Evolutionary conservation across 2,797 vertebrate species (phyloP), one percentile per base, ranked within the genome.

Genomic region (Siniperca undulata): DNA sequence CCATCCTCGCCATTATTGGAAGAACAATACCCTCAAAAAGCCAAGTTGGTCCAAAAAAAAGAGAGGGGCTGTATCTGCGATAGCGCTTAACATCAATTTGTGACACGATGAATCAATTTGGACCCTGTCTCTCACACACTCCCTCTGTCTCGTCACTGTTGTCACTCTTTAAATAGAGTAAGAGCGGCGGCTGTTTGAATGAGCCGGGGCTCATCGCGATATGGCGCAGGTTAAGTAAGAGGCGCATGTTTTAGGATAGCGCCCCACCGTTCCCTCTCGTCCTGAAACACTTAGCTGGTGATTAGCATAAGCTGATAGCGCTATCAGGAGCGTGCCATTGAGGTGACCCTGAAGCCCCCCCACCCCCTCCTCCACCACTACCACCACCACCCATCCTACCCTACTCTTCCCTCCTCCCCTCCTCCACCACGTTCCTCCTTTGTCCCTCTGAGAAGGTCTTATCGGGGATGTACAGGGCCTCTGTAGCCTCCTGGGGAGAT

Each of bases 241-340:
- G 88, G 89, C 77, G 90, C 90, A 65, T 93, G 94, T 96, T 96
- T 95, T 89, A 92, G 94, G 94, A 92, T 91, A 85, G 94, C 88
- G 81, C 89, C 92, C 90, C 80, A 87, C 82, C 73, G 81, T 80
- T 89, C 88, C 86, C 85, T 83, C 85, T 91, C 89, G 60, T 91
- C 92, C 93, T 84, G 89, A 96, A 95, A 94, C 95, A 95, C 95
- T 96, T 95, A 95, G 95, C 93, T 84, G 91, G 86, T 93, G 93
- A 96, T 96, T 95, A 96, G 95, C 95, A 96, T 96, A 95, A 94
- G 94, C 93, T 95, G 95, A 96, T 96, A 95, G 94, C 80, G 78
- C 94, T 96, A 96, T 96, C 95, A 91, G 91, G 90, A 94, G 91
- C 81, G 74, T 84, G 93, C 92, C 93, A 92, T 95, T 93, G 94